A percentile compares a stretch with the other conserved stretches of the same genome.
phyloP scores from a whole-genome alignment of 2,888 invertebrate species.

The Thera britannica region DNA sequence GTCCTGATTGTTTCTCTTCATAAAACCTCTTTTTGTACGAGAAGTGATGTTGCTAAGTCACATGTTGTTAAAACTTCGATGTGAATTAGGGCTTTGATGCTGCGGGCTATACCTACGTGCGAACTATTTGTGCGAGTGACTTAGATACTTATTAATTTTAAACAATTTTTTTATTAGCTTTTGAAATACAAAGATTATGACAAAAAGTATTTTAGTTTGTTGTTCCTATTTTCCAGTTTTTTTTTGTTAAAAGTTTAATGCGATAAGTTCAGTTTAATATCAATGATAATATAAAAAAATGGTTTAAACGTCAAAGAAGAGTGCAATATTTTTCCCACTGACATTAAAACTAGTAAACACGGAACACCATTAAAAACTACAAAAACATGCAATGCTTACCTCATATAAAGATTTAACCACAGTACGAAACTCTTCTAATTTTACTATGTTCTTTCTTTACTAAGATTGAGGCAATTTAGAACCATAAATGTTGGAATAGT shows the following conservation, averaged over 20 bases:
- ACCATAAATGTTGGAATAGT: too few relatives aligned
- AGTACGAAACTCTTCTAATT: background rate
- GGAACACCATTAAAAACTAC: constrained; percentile 6
- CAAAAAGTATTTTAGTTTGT: too few relatives aligned
- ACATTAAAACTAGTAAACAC: background rate
- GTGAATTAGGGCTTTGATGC: background rate
- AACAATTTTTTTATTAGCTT: background rate
- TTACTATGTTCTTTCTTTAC: background rate
- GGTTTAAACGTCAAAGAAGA: too few relatives aligned
- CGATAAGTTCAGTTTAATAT: too few relatives aligned
- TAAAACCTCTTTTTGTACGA: too few relatives aligned
- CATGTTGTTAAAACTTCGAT: too few relatives aligned
- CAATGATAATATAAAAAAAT: too few relatives aligned
- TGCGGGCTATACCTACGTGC: background rate
- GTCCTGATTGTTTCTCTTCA: too few relatives aligned
- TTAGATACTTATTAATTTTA: background rate
- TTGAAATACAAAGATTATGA: background rate
- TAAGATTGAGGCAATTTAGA: too few relatives aligned
- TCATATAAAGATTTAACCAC: constrained; percentile 8
- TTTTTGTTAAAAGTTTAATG: too few relatives aligned
- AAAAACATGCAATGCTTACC: constrained; percentile 45
- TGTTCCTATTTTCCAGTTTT: too few relatives aligned
- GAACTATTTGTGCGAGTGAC: background rate
- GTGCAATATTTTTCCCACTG: background rate
- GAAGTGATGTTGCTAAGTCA: too few relatives aligned